Conservation (phyloP, 1,140 invertebrate genomes). For the Telenomus remus region DNA sequence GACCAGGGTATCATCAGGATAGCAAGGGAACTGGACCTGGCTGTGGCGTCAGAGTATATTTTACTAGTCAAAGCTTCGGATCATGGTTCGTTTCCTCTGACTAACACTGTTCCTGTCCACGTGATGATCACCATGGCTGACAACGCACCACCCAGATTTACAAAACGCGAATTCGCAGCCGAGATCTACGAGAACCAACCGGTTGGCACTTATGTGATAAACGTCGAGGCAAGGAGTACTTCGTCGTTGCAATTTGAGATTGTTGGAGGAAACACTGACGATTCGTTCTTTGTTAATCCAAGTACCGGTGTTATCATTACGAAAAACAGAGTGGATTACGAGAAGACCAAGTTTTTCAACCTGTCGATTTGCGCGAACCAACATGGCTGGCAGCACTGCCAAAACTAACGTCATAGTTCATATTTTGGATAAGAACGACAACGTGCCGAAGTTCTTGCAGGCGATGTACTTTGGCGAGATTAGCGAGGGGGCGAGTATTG, state of each 20-base stretch:
- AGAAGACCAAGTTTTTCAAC: constrained; percentile 85
- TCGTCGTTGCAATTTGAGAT: constrained; percentile 90
- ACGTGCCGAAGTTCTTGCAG: constrained; percentile 85
- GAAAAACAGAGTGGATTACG: constrained; percentile 86
- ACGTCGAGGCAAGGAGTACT: constrained; percentile 85
- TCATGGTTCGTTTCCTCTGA: constrained; percentile 84
- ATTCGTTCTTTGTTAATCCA: constrained; percentile 88
- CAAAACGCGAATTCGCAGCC: constrained; percentile 79
- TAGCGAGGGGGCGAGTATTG: constrained; percentile 82
- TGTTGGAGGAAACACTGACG: constrained; percentile 83
- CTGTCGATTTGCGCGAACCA: constrained; percentile 88
- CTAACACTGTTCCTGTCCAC: constrained; percentile 87
- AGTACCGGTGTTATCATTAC: constrained; percentile 88
- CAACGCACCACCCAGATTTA: constrained; percentile 89
- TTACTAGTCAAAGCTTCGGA: constrained; percentile 88
- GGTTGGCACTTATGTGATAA: constrained; percentile 84
- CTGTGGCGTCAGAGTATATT: constrained; percentile 85
- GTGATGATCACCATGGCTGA: constrained; percentile 91
- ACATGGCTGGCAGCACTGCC: constrained; percentile 86
- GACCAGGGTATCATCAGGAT: constrained; percentile 85
- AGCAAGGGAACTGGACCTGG: constrained; percentile 83
- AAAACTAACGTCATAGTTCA: constrained; percentile 83
- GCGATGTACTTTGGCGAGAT: constrained; percentile 82
- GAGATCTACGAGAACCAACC: constrained; percentile 91
- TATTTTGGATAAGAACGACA: constrained; percentile 89